A percentile compares a stretch with the other conserved stretches of the same genome.
phyloP scores from a whole-genome alignment of 2,888 invertebrate species.

The Schrankia costaestrigalis region DNA sequence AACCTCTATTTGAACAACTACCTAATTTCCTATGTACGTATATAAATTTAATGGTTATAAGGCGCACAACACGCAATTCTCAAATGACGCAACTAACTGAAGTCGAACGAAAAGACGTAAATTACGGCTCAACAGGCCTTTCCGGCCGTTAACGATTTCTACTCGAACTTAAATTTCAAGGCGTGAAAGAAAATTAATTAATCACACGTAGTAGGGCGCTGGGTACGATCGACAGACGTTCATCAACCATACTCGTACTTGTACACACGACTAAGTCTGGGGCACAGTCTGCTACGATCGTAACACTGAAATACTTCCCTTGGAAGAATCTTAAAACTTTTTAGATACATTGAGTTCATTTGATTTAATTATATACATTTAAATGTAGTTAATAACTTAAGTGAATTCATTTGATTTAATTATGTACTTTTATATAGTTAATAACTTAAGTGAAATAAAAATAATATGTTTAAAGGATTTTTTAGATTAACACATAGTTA shows the following conservation, averaged over 20 bases:
- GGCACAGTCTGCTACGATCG: conserved; percentile 1
- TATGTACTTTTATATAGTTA: too few species aligned
- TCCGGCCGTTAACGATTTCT: conserved; percentile 73
- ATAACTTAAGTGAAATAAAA: too few species aligned
- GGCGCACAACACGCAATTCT: conserved; percentile 68
- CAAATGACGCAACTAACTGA: conserved; percentile 67
- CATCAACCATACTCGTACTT: not conserved
- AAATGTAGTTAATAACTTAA: too few species aligned
- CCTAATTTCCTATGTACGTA: conserved; percentile 73
- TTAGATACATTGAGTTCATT: too few species aligned
- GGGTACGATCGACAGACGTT: conserved; percentile 15
- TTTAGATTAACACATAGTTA: too few species aligned
- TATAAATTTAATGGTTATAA: conserved; percentile 72
- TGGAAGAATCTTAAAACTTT: too few species aligned
- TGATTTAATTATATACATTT: too few species aligned
- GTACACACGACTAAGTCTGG: not conserved
- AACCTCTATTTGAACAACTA: conserved; percentile 69
- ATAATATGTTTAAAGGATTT: too few species aligned
- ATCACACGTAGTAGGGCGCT: conserved; percentile 59
- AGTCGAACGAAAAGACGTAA: conserved; percentile 68
- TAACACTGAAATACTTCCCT: not conserved
- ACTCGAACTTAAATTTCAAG: conserved; percentile 65
- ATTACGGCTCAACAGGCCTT: conserved; percentile 75
- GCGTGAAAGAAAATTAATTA: conserved; percentile 77
- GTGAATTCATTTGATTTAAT: too few species aligned